Conservation (phyloP, 2,113 vertebrate species). For the Naja naja region DNA sequence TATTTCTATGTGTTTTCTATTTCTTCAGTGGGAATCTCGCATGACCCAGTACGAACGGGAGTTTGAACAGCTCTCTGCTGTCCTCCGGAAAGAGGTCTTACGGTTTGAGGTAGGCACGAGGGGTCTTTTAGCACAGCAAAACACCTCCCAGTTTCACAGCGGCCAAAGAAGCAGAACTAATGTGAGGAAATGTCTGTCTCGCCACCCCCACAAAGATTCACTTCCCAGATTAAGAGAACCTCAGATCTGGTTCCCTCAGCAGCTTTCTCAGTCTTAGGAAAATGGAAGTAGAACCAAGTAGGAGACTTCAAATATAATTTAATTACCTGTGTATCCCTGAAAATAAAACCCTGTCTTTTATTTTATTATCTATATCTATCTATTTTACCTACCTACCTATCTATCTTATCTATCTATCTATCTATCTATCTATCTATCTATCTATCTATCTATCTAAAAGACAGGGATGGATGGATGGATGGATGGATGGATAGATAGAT, state of each 20-base stretch:
- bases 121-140: rapidly evolving
- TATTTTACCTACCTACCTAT: too few species aligned
- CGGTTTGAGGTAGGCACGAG: conserved; percentile 84
- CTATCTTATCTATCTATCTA: too few species aligned
- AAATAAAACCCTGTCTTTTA: too few species aligned
- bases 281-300: neutral
- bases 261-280: neutral
- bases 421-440: too few species aligned
- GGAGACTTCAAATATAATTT: neutral
- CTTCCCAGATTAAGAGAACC: neutral
- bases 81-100: conserved; percentile 91
- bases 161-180: neutral
- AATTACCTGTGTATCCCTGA: neutral
- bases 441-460: too few species aligned
- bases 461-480: too few species aligned
- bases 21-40: conserved; percentile 89
- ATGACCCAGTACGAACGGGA: conserved; percentile 93
- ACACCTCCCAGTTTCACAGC: too few species aligned
- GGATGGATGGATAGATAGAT: too few species aligned
- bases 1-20: neutral
- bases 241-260: neutral
- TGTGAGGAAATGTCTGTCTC: neutral
- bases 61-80: conserved; percentile 89
- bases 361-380: too few species aligned
- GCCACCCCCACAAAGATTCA: neutral